phyloP scores from a whole-genome alignment of 2,113 vertebrate species.

The Manacus vitellinus region DNA sequence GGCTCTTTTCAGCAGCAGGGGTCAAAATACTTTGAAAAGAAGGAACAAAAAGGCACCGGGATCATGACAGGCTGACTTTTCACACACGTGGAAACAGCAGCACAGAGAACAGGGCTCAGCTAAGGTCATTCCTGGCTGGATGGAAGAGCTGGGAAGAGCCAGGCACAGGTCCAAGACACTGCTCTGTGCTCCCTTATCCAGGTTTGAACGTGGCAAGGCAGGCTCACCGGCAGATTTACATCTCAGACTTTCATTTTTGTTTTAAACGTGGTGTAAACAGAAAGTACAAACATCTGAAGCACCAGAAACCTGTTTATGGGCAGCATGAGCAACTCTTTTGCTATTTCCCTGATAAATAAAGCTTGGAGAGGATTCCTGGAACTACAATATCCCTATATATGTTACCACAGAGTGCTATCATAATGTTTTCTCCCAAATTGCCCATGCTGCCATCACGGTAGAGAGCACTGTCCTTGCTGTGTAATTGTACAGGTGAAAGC shows the following conservation, averaged over 20 bases:
- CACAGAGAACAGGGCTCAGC: background rate
- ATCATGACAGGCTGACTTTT: background rate
- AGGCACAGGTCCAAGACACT: background rate
- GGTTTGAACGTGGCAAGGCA: background rate
- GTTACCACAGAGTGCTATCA: background rate
- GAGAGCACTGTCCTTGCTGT: background rate
- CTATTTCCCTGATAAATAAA: slow-evolving; percentile 7
- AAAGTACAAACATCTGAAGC: background rate
- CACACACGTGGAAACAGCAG: background rate
- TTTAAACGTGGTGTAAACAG: background rate
- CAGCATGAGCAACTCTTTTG: background rate
- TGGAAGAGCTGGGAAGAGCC: background rate
- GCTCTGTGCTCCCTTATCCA: background rate
- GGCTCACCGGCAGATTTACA: background rate
- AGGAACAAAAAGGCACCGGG: background rate
- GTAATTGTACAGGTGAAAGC: background rate
- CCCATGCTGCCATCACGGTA: rapidly evolving
- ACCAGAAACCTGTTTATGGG: background rate
- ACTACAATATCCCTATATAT: background rate
- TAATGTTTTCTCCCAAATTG: background rate
- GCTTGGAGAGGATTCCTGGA: background rate
- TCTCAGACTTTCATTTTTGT: slow-evolving; percentile 6
- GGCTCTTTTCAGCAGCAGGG: slow-evolving; percentile 65
- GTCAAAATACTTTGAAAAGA: background rate
- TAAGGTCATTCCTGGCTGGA: background rate